Conservation (phyloP, 2,888 invertebrate genomes). For the Ceramica pisi region DNA sequence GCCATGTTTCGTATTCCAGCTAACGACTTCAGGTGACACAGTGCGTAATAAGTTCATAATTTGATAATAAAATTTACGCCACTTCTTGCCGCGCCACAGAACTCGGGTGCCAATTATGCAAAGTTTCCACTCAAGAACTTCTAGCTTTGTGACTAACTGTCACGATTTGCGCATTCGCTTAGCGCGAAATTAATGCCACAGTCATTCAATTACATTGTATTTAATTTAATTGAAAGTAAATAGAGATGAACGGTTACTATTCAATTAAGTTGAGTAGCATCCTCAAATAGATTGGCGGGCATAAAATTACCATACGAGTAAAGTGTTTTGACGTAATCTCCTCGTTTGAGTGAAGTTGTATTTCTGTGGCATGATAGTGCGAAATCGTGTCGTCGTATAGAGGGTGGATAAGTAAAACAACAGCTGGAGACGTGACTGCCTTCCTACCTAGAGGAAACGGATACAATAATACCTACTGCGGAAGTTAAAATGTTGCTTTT, state of each 20-base stretch:
- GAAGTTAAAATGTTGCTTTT: neutral
- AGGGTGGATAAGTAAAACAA: constrained; percentile 48
- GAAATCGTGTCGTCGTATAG: constrained; percentile 44
- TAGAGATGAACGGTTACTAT: constrained; percentile 20
- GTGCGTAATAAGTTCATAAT: constrained; percentile 63
- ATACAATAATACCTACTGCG: constrained; percentile 23
- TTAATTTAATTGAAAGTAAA: constrained; percentile 55
- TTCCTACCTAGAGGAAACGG: neutral
- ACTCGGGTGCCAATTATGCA: constrained; percentile 84
- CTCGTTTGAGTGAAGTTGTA: constrained; percentile 35
- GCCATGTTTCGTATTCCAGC: constrained; percentile 56
- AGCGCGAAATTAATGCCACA: constrained; percentile 53
- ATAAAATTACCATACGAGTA: constrained; percentile 51
- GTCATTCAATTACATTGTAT: constrained; percentile 54
- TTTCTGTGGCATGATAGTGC: constrained; percentile 48
- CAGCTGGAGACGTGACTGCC: constrained; percentile 33
- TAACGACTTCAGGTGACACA: constrained; percentile 57
- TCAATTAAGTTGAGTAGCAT: constrained; percentile 27
- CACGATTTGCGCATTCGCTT: constrained; percentile 74
- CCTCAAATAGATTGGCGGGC: constrained; percentile 26
- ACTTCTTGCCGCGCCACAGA: constrained; percentile 68
- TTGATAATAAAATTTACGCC: constrained; percentile 75
- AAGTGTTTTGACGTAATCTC: constrained; percentile 49
- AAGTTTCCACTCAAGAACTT: constrained; percentile 77
- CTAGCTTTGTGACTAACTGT: constrained; percentile 79